These are phyloP conservation scores for Scrobipalpa costella DNA, from an alignment of 2,888 invertebrate genomes.

Conservation along the genomic window DNA sequence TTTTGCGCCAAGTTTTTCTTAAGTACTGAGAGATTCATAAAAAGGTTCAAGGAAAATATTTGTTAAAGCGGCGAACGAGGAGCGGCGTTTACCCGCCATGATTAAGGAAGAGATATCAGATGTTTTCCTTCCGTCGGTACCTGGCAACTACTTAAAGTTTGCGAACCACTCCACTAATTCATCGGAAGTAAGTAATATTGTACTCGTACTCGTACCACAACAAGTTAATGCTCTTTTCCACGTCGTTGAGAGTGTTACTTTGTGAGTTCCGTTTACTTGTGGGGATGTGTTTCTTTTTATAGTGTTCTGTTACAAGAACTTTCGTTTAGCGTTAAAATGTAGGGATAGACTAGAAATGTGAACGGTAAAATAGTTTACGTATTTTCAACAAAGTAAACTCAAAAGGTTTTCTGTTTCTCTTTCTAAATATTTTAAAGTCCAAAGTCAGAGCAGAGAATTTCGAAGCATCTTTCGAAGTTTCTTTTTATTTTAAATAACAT, in stretches of 20 bases:
- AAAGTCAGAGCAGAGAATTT: too few species aligned
- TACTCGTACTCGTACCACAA: conserved; percentile 16
- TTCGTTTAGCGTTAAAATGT: not conserved
- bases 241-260: conserved; percentile 17
- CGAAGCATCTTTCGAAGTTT: too few species aligned
- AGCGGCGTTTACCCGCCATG: conserved; percentile 52
- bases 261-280: conserved; percentile 7
- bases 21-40: conserved; percentile 51
- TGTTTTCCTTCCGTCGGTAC: conserved; percentile 56
- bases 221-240: conserved; percentile 18
- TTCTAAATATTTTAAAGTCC: too few species aligned
- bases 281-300: conserved; percentile 1
- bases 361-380: too few species aligned
- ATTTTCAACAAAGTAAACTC: too few species aligned
- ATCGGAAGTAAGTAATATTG: conserved; percentile 16
- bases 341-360: too few species aligned
- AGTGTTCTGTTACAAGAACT: conserved; percentile 2
- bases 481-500: too few species aligned
- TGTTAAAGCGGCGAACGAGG: conserved; percentile 49
- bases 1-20: conserved; percentile 47
- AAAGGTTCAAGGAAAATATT: conserved; percentile 56
- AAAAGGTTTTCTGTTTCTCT: too few species aligned
- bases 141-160: conserved; percentile 41
- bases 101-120: conserved; percentile 60
- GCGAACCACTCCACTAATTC: conserved; percentile 18